Evolutionary conservation across 1,140 invertebrate species (phyloP), one percentile per base, ranked within the genome.

Genomic region (Cotesia glomerata): DNA sequence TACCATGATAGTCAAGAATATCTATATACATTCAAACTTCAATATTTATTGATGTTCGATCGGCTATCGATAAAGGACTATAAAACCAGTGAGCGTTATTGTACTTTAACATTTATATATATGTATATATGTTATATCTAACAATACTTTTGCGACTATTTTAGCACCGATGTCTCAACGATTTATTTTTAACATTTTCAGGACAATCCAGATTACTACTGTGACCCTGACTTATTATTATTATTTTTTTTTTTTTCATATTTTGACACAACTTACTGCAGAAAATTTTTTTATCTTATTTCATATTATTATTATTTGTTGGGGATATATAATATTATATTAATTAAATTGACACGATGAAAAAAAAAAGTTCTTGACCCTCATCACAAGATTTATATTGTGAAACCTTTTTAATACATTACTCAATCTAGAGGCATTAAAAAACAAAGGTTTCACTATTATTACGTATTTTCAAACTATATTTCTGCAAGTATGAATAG

Each of bases 141-240:
- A 59, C 9, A 13, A 18, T 18, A 63, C 34, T 4, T 16, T 65
- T 65, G 39, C 18, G 63, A 51, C 45, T 64, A 64, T 64, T 64
- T 64, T 64, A 14, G 36, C 7, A 36, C n/a, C 32, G 35, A 35
- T 36, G 62, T 64, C 62, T 39, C 62, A n/a, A 45, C 36, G 32
- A 39, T 64, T 39, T 64, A 39, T 64, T 64, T 64, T 64, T 64
- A 64, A 39, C 62, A 14, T 39, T 64, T 64, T 64, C 35, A 39
- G 34, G 34, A 64, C 35, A 39, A 39, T 39, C 62, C 13, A 14
- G 62, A 64, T 34, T 64, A 39, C 16, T 35, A 34, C 62, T 64
- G 35, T 45, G 62, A 64, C 62, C 62, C 36, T 64, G 62, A 35
- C n/a, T 11, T 11, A 45, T 45, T 45, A 45, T 7, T 45, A 8